Percentiles rank a stretch among this genome's conserved stretches.
phyloP scores from a whole-genome alignment of 2,797 vertebrate species.

The Nyctibius grandis region DNA sequence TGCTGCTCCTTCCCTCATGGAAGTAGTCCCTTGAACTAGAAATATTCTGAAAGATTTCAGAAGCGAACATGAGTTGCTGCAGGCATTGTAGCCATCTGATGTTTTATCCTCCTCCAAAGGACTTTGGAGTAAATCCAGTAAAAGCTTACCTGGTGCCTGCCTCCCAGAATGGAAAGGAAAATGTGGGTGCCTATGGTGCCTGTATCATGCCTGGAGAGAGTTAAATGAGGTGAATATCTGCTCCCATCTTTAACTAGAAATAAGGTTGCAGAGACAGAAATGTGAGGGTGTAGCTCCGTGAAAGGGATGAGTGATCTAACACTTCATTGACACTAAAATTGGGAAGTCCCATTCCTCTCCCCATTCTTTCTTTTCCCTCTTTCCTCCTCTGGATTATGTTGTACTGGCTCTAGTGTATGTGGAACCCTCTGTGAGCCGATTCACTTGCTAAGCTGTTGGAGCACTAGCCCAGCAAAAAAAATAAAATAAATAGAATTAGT shows the following conservation, averaged over 20 bases:
- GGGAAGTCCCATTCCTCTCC: neutral
- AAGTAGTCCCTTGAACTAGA: neutral
- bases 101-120: neutral
- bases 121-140: neutral
- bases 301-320: neutral
- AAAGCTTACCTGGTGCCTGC: neutral
- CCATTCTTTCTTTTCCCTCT: neutral
- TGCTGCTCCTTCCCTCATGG: neutral
- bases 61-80: neutral
- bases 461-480: neutral
- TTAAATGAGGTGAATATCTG: neutral
- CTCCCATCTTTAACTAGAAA: neutral
- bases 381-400: neutral
- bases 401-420: neutral
- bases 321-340: neutral
- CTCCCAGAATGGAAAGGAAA: neutral
- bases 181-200: neutral
- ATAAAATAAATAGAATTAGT: neutral
- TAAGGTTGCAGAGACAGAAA: neutral
- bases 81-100: neutral
- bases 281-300: neutral
- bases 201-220: accelerated
- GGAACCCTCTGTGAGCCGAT: neutral
- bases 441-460: neutral
- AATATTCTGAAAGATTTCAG: neutral